Evolutionary conservation across 2,797 vertebrate genomes (phyloP).

Genomic region (Pelobates cultripes): DNA sequence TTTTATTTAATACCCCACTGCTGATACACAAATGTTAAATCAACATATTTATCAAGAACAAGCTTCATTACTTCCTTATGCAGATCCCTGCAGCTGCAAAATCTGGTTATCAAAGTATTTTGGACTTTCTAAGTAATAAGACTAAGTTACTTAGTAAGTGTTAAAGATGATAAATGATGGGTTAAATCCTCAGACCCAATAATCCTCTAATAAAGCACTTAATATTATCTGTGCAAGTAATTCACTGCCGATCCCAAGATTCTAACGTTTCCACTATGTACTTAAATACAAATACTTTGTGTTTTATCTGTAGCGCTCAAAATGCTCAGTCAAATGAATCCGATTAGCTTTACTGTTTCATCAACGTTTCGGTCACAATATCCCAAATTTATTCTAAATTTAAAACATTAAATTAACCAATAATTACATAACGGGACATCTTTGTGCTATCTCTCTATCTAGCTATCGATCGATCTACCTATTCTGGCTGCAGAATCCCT

Average conservation of each 20-base stretch:
- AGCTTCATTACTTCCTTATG: no score
- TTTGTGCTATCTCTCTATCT: constrained; percentile 1
- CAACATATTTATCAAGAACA: no score
- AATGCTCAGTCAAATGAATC: no score
- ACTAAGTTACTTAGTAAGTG: not conserved
- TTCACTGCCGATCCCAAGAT: no score
- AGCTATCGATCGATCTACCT: constrained; percentile 13
- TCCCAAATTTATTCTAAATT: no score
- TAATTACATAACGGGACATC: not conserved
- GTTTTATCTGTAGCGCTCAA: no score
- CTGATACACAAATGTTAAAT: no score
- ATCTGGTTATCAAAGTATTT: not conserved
- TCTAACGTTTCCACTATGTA: no score
- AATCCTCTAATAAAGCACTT: not conserved
- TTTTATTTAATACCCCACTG: no score
- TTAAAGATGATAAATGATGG: not conserved
- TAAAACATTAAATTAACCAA: not conserved
- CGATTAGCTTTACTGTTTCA: no score
- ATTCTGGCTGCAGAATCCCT: not conserved
- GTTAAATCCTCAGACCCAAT: constrained; percentile 6
- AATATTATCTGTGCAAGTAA: not conserved
- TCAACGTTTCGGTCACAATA: no score
- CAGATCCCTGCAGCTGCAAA: not conserved
- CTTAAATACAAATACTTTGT: no score
- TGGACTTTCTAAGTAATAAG: not conserved